A percentile compares a stretch with the other conserved stretches of the same genome.
Evolutionary conservation across 2,888 invertebrate genomes (phyloP).

Genomic region (Lamellibrachia satsuma): DNA sequence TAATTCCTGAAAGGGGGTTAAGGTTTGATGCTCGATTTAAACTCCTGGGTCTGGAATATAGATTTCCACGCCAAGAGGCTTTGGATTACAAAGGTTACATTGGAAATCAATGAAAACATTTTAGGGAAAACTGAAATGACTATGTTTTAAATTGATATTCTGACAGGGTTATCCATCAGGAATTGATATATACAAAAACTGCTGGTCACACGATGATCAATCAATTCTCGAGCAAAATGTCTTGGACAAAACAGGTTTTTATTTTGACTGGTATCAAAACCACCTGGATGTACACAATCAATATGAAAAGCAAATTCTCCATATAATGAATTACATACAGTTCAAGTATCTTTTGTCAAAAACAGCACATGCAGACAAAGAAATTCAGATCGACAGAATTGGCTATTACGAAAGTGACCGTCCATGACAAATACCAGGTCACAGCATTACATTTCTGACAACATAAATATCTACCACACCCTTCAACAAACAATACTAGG

Average conservation of each 20-base stretch:
- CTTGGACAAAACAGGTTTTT: slow-evolving; percentile 7
- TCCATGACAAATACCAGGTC: not conserved
- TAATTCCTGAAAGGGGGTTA: too few species aligned
- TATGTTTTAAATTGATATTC: too few species aligned
- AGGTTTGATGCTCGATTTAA: too few species aligned
- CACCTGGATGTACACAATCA: slow-evolving; percentile 17
- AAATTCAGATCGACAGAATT: slow-evolving; percentile 4
- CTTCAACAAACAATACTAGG: slow-evolving; percentile 13
- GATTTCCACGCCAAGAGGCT: too few species aligned
- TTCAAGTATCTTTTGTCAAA: slow-evolving; percentile 17
- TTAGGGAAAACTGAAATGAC: too few species aligned
- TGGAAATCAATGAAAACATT: too few species aligned
- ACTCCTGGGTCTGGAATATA: too few species aligned
- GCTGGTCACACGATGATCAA: not conserved
- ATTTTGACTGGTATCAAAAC: slow-evolving; percentile 17
- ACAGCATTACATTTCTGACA: not conserved
- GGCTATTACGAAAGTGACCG: not conserved
- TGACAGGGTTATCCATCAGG: too few species aligned
- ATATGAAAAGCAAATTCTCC: slow-evolving; percentile 17
- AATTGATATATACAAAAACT: not conserved
- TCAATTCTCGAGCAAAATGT: not conserved
- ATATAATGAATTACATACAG: not conserved
- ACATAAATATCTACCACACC: slow-evolving; percentile 17
- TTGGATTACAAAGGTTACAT: too few species aligned
- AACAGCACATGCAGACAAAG: slow-evolving; percentile 17